phyloP scores from a whole-genome alignment of 2,888 invertebrate species.

The Aleiodes alternator region DNA sequence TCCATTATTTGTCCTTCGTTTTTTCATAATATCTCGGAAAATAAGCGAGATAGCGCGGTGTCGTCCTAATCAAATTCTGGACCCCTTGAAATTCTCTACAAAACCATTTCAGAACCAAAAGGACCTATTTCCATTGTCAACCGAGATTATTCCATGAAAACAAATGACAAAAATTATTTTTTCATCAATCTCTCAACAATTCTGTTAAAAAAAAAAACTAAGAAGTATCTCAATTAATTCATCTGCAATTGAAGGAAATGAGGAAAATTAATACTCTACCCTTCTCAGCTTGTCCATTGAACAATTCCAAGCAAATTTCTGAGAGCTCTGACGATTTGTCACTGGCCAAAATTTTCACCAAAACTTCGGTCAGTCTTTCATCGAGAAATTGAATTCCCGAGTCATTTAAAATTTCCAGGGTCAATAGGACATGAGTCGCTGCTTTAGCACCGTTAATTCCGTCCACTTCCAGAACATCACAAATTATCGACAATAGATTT shows the following conservation, averaged over 20 bases:
- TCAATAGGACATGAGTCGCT: constrained; percentile 76
- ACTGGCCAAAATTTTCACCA: constrained; percentile 81
- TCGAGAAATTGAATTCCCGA: constrained; percentile 76
- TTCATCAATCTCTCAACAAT: too few relatives aligned
- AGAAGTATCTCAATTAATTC: too few relatives aligned
- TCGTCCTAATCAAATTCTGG: too few relatives aligned
- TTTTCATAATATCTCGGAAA: too few relatives aligned
- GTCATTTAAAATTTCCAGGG: constrained; percentile 77
- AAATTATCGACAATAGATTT: constrained; percentile 76
- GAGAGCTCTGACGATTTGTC: constrained; percentile 84
- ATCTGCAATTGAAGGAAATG: too few relatives aligned
- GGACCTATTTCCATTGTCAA: too few relatives aligned
- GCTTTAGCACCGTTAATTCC: constrained; percentile 75
- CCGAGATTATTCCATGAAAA: not conserved
- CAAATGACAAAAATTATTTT: constrained; percentile 12
- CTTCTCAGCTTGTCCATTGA: constrained; percentile 86
- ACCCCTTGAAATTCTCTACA: too few relatives aligned
- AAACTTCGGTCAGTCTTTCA: constrained; percentile 77
- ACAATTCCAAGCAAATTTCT: constrained; percentile 85
- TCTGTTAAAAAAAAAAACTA: too few relatives aligned
- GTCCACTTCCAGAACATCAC: constrained; percentile 75
- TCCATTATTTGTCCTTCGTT: too few relatives aligned
- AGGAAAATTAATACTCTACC: constrained; percentile 75
- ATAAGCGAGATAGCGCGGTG: too few relatives aligned
- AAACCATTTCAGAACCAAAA: too few relatives aligned